phyloP scores from a whole-genome alignment of 2,113 vertebrate genomes.

The Phaethon lepturus region DNA sequence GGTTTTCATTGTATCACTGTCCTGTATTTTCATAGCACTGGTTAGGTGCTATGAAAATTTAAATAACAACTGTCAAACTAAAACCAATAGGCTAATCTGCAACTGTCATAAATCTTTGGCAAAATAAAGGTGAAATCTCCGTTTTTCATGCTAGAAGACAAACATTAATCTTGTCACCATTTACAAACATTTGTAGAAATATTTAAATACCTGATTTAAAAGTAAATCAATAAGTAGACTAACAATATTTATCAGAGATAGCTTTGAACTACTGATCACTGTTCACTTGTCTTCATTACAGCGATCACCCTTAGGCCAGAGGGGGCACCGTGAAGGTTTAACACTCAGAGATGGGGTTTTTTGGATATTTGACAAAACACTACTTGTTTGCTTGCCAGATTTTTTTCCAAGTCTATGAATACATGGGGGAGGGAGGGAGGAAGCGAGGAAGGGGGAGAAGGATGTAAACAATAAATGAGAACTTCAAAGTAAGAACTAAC shows the following conservation, averaged over 20 bases:
- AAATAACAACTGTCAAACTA: not conserved
- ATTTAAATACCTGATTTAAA: not conserved
- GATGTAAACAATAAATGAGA: constrained; percentile 58
- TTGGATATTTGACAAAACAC: constrained; percentile 5
- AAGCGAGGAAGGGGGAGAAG: constrained; percentile 25
- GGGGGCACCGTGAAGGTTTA: not conserved
- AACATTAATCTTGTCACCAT: not conserved
- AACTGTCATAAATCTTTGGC: not conserved
- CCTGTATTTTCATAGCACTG: not conserved
- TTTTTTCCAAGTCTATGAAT: not conserved
- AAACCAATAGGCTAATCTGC: not conserved
- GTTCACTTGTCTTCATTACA: not conserved
- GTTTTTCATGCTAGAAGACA: not conserved
- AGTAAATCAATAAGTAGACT: not conserved
- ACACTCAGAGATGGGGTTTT: not conserved
- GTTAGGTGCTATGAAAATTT: not conserved
- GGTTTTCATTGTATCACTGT: not conserved
- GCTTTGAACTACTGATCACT: not conserved
- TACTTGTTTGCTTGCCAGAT: constrained; percentile 13
- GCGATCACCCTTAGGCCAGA: constrained; percentile 28
- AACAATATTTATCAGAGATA: not conserved
- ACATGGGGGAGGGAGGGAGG: constrained; percentile 27
- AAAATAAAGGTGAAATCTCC: not conserved
- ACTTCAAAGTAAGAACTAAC: constrained; percentile 61
- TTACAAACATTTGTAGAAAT: not conserved